Conservation (phyloP, 2,888 invertebrate genomes). For the Hesperia comma region DNA sequence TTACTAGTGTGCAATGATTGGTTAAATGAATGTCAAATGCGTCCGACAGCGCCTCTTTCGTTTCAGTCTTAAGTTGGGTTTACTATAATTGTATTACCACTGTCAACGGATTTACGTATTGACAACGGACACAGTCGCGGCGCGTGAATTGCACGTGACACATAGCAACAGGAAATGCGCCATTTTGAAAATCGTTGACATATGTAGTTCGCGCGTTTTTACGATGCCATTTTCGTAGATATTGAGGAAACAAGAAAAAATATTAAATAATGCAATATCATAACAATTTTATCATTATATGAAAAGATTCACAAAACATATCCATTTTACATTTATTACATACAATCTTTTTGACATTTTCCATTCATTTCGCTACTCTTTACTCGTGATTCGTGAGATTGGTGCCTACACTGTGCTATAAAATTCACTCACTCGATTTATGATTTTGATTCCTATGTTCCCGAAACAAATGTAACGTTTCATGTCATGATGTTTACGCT, state of each 20-base stretch:
- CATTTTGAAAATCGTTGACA: slow-evolving; percentile 35
- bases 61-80: too few relatives aligned
- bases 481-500: slow-evolving; percentile 1
- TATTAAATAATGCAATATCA: too few relatives aligned
- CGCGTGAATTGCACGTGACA: slow-evolving; percentile 29
- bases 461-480: slow-evolving; percentile 5
- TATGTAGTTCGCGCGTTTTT: slow-evolving; percentile 28
- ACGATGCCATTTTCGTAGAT: background rate
- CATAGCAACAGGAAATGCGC: slow-evolving; percentile 22
- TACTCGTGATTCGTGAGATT: background rate
- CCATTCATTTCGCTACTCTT: background rate
- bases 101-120: slow-evolving; percentile 21
- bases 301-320: too few relatives aligned
- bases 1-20: too few relatives aligned
- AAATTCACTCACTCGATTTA: slow-evolving; percentile 12
- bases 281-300: too few relatives aligned
- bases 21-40: too few relatives aligned
- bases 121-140: slow-evolving; percentile 13
- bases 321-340: too few relatives aligned
- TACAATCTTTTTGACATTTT: background rate
- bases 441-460: slow-evolving; percentile 16
- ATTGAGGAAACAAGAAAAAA: background rate
- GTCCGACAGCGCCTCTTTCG: too few relatives aligned
- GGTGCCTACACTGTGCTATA: background rate
- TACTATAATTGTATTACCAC: slow-evolving; percentile 23